phyloP scores from a whole-genome alignment of 1,140 invertebrate species.

The Gonioctena quinquepunctata region DNA sequence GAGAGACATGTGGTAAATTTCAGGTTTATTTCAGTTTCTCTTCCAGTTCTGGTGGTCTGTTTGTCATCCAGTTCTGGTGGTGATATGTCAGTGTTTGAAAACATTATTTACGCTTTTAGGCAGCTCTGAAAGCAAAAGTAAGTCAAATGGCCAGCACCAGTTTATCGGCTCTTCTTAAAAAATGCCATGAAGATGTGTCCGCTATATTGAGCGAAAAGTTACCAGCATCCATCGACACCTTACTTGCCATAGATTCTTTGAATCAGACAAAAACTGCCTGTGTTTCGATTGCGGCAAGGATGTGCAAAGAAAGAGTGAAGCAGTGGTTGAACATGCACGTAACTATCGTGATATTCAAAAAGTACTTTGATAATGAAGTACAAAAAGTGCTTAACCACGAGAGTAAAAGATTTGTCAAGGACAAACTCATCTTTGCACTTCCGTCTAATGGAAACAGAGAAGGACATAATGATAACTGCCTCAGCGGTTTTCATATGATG shows the following conservation, averaged over 20 bases:
- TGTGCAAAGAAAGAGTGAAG: constrained; percentile 42
- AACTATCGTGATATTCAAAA: constrained; percentile 32
- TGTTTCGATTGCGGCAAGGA: constrained; percentile 34
- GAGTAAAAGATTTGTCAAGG: constrained; percentile 17
- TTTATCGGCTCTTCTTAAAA: background rate
- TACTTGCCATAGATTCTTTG: constrained; percentile 39
- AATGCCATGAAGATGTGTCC: constrained; percentile 24
- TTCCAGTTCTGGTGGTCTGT: too few relatives aligned
- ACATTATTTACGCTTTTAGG: constrained; percentile 21
- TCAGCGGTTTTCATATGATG: constrained; percentile 37
- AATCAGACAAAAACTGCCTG: constrained; percentile 39
- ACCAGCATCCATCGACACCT: constrained; percentile 15
- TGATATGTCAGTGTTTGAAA: too few relatives aligned
- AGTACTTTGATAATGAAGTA: constrained; percentile 32
- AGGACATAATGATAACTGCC: constrained; percentile 31
- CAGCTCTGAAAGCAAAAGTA: constrained; percentile 15
- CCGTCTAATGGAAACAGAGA: constrained; percentile 34
- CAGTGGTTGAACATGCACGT: constrained; percentile 49
- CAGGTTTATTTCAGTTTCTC: too few relatives aligned
- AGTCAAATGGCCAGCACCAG: constrained; percentile 22
- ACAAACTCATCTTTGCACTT: constrained; percentile 34
- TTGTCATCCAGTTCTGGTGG: too few relatives aligned
- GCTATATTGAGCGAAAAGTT: constrained; percentile 30
- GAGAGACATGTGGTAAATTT: too few relatives aligned
- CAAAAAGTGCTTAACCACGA: constrained; percentile 18